Evolutionary conservation across 2,888 invertebrate species (phyloP).

Genomic region (Nudaria mundana): DNA sequence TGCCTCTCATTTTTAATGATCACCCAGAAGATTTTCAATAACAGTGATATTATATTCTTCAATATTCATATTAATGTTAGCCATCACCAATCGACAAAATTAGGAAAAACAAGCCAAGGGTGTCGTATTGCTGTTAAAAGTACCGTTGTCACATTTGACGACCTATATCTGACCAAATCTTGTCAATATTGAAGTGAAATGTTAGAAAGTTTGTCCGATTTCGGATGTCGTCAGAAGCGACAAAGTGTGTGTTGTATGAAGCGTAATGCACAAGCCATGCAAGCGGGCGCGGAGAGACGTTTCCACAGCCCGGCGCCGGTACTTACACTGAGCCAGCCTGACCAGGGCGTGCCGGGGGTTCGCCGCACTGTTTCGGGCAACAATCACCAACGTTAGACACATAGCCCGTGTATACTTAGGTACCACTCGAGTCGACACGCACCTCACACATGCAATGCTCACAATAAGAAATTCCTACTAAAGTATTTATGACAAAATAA

Average conservation of each 20-base stretch:
- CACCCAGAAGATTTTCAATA: conserved; percentile 18
- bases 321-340: conserved; percentile 95
- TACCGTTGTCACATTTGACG: conserved; percentile 6
- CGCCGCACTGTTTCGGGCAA: conserved; percentile 60
- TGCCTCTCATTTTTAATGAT: neutral
- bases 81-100: conserved; percentile 21
- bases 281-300: conserved; percentile 13
- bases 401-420: conserved; percentile 21
- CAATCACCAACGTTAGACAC: conserved; percentile 55
- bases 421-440: conserved; percentile 2
- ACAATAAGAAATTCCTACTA: no score
- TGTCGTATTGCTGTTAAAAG: conserved; percentile 13
- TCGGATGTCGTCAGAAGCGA: conserved; percentile 11
- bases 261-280: conserved; percentile 41
- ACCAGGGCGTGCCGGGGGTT: conserved; percentile 94
- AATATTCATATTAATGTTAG: conserved; percentile 17
- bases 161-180: neutral
- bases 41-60: conserved; percentile 9
- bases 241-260: conserved; percentile 31
- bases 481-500: no score
- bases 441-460: conserved; percentile 7
- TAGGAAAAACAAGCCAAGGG: conserved; percentile 24
- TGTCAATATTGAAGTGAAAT: neutral
- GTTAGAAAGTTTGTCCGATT: neutral
- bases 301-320: conserved; percentile 44